Evolutionary conservation across 2,797 vertebrate genomes (phyloP).

Genomic region (Poliocrania exsul): DNA sequence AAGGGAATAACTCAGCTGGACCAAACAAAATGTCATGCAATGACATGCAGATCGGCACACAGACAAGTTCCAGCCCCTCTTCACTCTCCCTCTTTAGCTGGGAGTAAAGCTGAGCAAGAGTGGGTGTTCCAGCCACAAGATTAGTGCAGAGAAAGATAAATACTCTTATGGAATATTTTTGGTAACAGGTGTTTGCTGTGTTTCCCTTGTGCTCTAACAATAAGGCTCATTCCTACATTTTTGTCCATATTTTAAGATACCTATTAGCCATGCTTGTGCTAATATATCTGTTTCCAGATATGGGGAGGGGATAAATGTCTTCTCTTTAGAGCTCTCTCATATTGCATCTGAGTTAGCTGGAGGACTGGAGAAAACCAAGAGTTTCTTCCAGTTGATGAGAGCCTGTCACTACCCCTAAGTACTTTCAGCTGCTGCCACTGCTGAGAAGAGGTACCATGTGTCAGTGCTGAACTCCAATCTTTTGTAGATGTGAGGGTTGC

Average conservation of each 20-base stretch:
- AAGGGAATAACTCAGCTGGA: not conserved
- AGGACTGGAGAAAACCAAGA: not conserved
- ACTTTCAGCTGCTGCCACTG: not conserved
- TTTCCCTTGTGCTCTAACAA: not conserved
- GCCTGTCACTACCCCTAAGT: not conserved
- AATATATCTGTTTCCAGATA: not conserved
- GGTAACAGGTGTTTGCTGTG: not conserved
- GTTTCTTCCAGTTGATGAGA: not conserved
- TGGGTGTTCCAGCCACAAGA: not conserved
- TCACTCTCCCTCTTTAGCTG: not conserved
- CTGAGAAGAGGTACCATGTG: not conserved
- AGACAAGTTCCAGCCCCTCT: not conserved
- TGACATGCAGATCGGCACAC: not conserved
- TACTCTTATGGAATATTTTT: not conserved
- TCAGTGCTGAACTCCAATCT: fast-evolving
- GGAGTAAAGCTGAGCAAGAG: not conserved
- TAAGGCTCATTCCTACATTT: not conserved
- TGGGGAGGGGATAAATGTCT: not conserved
- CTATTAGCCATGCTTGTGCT: not conserved
- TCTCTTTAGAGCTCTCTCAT: not conserved
- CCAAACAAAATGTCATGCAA: not conserved
- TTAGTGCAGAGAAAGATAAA: not conserved
- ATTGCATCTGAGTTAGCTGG: not conserved
- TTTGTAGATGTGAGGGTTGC: not conserved
- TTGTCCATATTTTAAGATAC: not conserved